Conservation (phyloP, 2,797 vertebrate species). For the Lutjanus campechanus region DNA sequence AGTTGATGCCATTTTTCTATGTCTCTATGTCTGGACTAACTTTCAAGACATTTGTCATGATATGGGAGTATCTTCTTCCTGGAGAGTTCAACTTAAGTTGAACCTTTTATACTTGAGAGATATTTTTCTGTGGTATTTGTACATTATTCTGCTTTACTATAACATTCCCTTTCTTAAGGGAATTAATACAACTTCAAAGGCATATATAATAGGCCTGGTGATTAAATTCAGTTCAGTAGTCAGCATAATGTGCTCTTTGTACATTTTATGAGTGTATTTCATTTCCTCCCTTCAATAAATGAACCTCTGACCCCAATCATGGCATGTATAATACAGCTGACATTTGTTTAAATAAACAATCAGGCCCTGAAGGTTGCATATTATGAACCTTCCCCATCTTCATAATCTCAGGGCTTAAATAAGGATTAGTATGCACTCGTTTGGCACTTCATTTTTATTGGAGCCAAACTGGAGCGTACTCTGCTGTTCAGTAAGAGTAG, state of each 20-base stretch:
- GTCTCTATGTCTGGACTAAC: neutral
- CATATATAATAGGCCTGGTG: neutral
- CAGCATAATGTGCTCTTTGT: neutral
- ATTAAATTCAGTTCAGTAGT: neutral
- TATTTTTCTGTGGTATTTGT: neutral
- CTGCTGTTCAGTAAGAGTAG: neutral
- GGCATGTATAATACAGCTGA: neutral
- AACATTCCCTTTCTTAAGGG: neutral
- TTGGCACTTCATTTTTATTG: neutral
- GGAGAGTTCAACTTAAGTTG: neutral
- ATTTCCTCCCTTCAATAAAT: constrained; percentile 5
- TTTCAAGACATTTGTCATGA: neutral
- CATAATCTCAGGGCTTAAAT: neutral
- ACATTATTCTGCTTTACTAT: neutral
- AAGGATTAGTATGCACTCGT: neutral
- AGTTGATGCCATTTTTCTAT: neutral
- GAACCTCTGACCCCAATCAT: constrained; percentile 2
- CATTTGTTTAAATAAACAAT: constrained; percentile 6
- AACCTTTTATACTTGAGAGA: neutral
- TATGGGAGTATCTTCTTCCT: neutral
- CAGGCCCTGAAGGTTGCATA: neutral
- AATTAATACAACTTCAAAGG: neutral
- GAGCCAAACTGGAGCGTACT: neutral
- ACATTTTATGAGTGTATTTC: constrained; percentile 12
- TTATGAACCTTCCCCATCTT: constrained; percentile 5